Percentiles rank a stretch among this genome's conserved stretches.
Conservation (phyloP, 2,113 vertebrate species). For the Rhinogobius similis region DNA sequence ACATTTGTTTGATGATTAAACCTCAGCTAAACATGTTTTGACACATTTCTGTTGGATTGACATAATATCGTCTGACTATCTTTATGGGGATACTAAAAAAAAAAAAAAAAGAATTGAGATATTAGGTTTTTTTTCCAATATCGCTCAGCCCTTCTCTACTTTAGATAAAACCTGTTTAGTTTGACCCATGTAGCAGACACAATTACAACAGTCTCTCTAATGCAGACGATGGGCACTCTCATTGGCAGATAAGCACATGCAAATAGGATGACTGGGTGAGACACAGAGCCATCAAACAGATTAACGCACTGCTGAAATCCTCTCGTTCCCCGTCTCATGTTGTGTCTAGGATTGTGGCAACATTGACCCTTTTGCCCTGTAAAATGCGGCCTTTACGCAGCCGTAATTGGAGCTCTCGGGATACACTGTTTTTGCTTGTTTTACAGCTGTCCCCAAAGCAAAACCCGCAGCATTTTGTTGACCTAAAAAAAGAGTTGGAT, state of each 20-base stretch:
- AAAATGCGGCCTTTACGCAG: constrained; percentile 11
- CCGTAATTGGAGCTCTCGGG: not conserved
- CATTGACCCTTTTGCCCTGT: constrained; percentile 26
- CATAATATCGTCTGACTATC: no score
- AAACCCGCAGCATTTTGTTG: constrained; percentile 54
- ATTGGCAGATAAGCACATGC: constrained; percentile 68
- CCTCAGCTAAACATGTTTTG: no score
- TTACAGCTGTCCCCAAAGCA: constrained; percentile 27
- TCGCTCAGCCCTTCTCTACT: no score
- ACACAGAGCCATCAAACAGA: constrained; percentile 65
- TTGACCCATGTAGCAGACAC: not conserved
- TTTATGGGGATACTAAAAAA: no score
- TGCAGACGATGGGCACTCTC: constrained; percentile 50
- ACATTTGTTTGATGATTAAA: no score
- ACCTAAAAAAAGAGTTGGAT: constrained; percentile 58
- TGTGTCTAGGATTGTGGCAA: constrained; percentile 29
- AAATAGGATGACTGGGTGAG: constrained; percentile 72
- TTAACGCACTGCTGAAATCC: constrained; percentile 59
- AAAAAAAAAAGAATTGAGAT: no score
- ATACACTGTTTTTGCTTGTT: constrained; percentile 30
- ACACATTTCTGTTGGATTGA: no score
- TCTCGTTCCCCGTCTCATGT: constrained; percentile 49
- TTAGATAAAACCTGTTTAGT: no score
- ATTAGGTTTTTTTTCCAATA: no score
- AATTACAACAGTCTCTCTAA: constrained; percentile 34